Conservation (phyloP, 2,113 vertebrate genomes). For the Lophochroa leadbeateri region DNA sequence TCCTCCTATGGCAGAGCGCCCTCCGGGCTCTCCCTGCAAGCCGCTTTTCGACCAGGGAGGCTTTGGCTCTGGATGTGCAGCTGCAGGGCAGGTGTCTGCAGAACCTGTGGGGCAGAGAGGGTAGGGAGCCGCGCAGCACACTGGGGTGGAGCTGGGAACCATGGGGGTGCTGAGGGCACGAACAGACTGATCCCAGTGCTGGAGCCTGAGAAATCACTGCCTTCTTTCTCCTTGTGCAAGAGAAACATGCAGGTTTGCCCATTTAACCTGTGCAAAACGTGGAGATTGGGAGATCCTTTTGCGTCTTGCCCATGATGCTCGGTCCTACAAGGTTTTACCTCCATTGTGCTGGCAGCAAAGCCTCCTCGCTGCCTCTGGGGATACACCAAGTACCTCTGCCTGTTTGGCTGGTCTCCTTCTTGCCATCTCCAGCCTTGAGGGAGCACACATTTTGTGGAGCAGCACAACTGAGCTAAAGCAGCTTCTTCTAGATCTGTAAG, state of each 20-base stretch:
- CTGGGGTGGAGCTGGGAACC: neutral
- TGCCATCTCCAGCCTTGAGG: neutral
- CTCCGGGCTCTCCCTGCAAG: neutral
- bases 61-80: accelerated
- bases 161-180: accelerated
- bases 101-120: accelerated
- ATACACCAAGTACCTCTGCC: neutral
- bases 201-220: neutral
- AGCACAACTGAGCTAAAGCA: neutral
- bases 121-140: accelerated
- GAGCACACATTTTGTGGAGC: neutral
- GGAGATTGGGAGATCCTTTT: neutral
- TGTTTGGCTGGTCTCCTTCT: neutral
- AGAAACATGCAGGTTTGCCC: neutral
- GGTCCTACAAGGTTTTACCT: neutral
- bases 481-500: neutral
- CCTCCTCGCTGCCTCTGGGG: accelerated
- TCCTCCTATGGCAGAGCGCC: neutral
- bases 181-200: neutral
- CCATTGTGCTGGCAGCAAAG: neutral
- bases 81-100: accelerated
- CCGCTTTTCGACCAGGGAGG: accelerated
- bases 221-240: neutral
- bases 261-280: neutral
- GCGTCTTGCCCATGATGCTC: accelerated